Evolutionary conservation across 30 jellyfish, hydroid and myxozoan species (phyloP).

Genomic region (Turritopsis dohrnii): DNA sequence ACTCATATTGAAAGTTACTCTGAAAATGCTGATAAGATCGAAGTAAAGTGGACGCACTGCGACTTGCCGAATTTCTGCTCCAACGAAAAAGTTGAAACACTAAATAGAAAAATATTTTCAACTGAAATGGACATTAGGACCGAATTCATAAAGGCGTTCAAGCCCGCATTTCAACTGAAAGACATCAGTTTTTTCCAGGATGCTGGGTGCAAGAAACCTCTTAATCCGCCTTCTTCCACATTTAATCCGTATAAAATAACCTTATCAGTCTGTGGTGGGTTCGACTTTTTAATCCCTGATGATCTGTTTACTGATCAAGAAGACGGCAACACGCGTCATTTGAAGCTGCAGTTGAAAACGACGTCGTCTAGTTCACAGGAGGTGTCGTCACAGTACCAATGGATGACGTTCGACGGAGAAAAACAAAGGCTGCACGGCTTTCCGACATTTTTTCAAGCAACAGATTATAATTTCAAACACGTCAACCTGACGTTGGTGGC

Average conservation of each 20-base stretch:
- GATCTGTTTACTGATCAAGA: conserved; percentile 65
- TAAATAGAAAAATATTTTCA: conserved; percentile 16
- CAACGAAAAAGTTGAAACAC: conserved; percentile 38
- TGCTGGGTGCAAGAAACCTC: conserved; percentile 26
- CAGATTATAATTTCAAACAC: background rate
- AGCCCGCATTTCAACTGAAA: conserved; percentile 27
- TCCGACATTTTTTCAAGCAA: conserved; percentile 1
- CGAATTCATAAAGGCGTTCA: conserved; percentile 30
- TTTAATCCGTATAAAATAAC: conserved; percentile 34
- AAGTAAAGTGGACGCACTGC: conserved; percentile 57
- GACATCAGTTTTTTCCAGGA: conserved; percentile 11
- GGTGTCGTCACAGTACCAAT: background rate
- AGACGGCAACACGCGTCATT: conserved; percentile 79
- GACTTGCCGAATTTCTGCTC: conserved; percentile 59
- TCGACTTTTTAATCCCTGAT: conserved; percentile 34
- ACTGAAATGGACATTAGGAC: conserved; percentile 24
- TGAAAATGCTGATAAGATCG: background rate
- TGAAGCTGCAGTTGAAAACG: conserved; percentile 21
- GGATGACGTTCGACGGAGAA: background rate
- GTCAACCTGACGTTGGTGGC: background rate
- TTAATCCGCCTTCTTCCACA: conserved; percentile 63
- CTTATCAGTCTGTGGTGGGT: conserved; percentile 69
- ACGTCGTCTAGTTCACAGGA: background rate
- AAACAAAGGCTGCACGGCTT: background rate
- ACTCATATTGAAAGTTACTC: conserved; percentile 32